Base-by-base conservation (phyloP, 2,888 invertebrate species). In the Diloba caeruleocephala region DNA sequence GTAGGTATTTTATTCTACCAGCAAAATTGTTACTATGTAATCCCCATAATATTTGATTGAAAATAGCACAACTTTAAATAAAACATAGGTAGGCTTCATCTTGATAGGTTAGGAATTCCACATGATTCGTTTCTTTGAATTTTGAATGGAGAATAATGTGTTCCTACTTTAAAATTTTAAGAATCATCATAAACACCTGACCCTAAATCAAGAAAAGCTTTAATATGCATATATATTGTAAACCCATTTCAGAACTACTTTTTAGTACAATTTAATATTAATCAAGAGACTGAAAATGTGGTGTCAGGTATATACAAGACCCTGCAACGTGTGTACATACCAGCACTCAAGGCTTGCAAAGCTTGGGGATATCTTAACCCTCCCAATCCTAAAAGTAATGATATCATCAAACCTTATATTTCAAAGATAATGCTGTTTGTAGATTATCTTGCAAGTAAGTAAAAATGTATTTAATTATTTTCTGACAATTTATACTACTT, bases 331-430 rank as follows among this genome's bases (percentile, higher is more conserved):
- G 84, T 88, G 1, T 90, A 90, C 38, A 57, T 92, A 2, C 89
- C 88, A 0, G 88, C 92, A 1, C 49, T 93, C 10, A 69, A 78
- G 36, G 73, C 52, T 2, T 92, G 91, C 51, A 79, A 82, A 51
- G 87, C 81, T 1, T 93, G 93, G 93, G 93, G 93, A 12, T 85
- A 90, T 36, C 73, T 93, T 3, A 93, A 93, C 52, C 92, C 92
- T 0, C 93, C 93, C 0, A 92, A 93, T 49, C 92, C 93, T 0
- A 86, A 78, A 13, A 92, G 92, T 60, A 73, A 61, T 28, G 85
- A 88, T 5, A 87, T 87, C 3, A 90, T 90, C 25, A 87, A 85
- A 21, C 67, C 76, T 10, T 93, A 92, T 32, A 73, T 88, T 51
- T 88, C 90, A 1, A 92, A 89, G 74, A 88, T 92, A 46, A 86